Conservation (phyloP, 2,113 vertebrate species). For the Oncorhynchus clarkii region DNA sequence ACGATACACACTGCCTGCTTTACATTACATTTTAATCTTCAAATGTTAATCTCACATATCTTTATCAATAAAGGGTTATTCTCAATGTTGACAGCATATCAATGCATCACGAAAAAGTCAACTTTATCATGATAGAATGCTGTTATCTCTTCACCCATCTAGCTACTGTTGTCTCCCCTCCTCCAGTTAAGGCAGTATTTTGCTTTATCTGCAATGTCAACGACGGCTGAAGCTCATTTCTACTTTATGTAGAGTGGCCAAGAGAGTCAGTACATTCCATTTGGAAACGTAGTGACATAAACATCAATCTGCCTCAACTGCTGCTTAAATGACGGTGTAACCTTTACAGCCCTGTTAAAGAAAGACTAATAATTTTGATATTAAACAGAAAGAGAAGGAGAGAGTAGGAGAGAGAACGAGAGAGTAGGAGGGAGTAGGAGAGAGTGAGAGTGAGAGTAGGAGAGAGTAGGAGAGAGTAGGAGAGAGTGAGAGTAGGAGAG, state of each 20-base stretch:
- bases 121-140: too few species aligned
- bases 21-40: neutral
- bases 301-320: conserved; percentile 78
- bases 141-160: too few species aligned
- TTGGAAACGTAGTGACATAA: conserved; percentile 71
- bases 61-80: conserved; percentile 53
- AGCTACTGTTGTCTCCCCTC: neutral
- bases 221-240: conserved; percentile 60
- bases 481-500: too few species aligned
- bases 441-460: neutral
- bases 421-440: conserved; percentile 33
- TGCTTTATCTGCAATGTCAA: conserved; percentile 63
- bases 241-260: conserved; percentile 59
- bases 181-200: conserved; percentile 12
- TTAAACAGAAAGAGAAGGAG: conserved; percentile 34
- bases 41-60: conserved; percentile 41
- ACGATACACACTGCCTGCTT: neutral
- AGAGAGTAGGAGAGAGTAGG: too few species aligned
- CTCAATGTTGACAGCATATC: too few species aligned
- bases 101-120: too few species aligned
- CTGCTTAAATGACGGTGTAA: conserved; percentile 79
- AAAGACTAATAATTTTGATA: conserved; percentile 71
- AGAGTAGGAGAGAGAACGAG: too few species aligned
- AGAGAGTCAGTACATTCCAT: conserved; percentile 48
- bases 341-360: conserved; percentile 76